Percentiles rank a stretch among this genome's conserved stretches.
These are phyloP conservation scores for Vanessa tameamea DNA, from an alignment of 1,140 invertebrate genomes.

Conservation along the genomic window DNA sequence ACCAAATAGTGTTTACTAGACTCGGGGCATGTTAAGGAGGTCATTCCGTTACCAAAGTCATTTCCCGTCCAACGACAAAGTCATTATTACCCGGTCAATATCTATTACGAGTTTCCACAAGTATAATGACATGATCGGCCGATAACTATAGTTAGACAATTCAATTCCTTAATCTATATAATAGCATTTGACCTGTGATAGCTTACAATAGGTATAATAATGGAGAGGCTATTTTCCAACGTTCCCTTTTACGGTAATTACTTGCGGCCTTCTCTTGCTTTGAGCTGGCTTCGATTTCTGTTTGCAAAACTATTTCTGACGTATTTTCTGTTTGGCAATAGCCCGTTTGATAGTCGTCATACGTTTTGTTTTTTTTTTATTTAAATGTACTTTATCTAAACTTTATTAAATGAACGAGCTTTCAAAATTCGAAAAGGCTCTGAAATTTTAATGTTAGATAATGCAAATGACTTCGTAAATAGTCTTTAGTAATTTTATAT, in stretches of 20 bases:
- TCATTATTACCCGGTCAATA: slow-evolving; percentile 28
- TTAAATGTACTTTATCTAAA: slow-evolving; percentile 5
- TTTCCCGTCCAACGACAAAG: slow-evolving; percentile 17
- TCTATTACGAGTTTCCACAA: slow-evolving; percentile 34
- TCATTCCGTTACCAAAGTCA: slow-evolving; percentile 23
- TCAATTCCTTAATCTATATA: slow-evolving; percentile 39
- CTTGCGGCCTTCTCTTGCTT: slow-evolving; percentile 47
- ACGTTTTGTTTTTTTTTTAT: slow-evolving; percentile 7
- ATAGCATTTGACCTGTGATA: slow-evolving; percentile 50
- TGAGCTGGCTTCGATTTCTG: slow-evolving; percentile 46
- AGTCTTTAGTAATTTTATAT: too few species aligned
- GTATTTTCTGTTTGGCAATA: slow-evolving; percentile 34
- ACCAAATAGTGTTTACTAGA: slow-evolving; percentile 11
- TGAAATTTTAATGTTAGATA: too few species aligned
- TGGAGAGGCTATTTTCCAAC: slow-evolving; percentile 56
- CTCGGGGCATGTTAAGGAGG: slow-evolving; percentile 7
- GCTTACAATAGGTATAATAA: slow-evolving; percentile 57
- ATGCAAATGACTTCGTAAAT: too few species aligned
- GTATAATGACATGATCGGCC: slow-evolving; percentile 29
- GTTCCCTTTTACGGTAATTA: slow-evolving; percentile 70
- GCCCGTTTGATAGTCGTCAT: slow-evolving; percentile 18
- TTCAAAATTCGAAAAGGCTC: too few species aligned
- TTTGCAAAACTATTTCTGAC: slow-evolving; percentile 44
- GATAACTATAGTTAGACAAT: slow-evolving; percentile 38
- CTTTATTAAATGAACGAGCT: too few species aligned